These are phyloP conservation scores for Halcyon senegalensis DNA, from an alignment of 2,113 vertebrate genomes.

Conservation along the genomic window DNA sequence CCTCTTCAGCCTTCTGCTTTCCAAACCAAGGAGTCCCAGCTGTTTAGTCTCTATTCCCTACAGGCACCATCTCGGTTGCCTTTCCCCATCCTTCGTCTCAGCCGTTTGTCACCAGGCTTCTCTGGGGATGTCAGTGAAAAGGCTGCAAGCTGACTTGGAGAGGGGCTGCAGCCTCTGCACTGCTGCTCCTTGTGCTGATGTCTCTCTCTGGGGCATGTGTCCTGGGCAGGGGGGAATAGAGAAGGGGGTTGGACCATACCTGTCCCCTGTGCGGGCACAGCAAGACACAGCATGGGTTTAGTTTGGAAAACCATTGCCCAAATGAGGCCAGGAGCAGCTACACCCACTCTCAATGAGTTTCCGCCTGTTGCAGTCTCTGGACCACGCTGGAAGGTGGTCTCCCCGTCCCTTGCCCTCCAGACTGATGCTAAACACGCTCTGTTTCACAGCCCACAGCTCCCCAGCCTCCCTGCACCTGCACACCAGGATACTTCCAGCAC, in stretches of 20 bases:
- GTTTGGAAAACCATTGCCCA: not conserved
- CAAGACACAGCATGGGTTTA: not conserved
- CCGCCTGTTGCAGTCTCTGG: not conserved
- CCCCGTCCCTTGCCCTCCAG: not conserved
- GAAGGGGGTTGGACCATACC: not conserved
- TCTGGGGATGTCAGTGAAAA: not conserved
- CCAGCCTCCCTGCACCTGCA: not conserved
- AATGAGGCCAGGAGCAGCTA: not conserved
- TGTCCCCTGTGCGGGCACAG: rapidly evolving
- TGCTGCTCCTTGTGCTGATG: not conserved
- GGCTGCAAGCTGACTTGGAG: not conserved
- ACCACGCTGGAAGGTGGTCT: not conserved
- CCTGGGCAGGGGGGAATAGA: not conserved
- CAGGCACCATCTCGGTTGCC: rapidly evolving
- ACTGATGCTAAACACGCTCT: not conserved
- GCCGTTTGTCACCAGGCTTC: rapidly evolving
- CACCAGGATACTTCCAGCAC: not conserved
- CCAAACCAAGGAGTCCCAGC: not conserved
- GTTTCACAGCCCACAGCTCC: not conserved
- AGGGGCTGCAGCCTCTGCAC: not conserved
- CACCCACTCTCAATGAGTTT: not conserved
- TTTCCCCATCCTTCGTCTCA: not conserved
- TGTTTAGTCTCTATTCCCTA: not conserved
- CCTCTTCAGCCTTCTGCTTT: not conserved
- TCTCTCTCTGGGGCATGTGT: not conserved